Conservation (phyloP, 2,888 invertebrate genomes). For the Drosophila merina region DNA sequence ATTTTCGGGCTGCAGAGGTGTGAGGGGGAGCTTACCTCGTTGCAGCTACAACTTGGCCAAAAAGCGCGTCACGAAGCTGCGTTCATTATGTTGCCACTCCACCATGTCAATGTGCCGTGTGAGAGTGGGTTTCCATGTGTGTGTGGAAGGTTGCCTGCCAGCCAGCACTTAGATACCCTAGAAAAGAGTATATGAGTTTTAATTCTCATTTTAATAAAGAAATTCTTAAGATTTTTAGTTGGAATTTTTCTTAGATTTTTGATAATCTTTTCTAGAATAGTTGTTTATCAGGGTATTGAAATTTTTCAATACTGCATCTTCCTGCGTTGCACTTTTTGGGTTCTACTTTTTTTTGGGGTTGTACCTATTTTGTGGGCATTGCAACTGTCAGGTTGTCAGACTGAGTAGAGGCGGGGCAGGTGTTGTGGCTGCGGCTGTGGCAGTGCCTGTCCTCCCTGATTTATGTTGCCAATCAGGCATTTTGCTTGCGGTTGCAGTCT, state of each 20-base stretch:
- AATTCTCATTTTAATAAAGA: neutral
- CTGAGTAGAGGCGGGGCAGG: conserved; percentile 16
- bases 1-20: neutral
- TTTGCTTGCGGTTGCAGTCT: conserved; percentile 60
- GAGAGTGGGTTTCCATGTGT: conserved; percentile 21
- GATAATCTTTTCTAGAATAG: neutral
- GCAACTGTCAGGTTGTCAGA: conserved; percentile 21
- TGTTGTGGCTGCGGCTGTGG: conserved; percentile 38
- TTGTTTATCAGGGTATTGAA: conserved; percentile 12
- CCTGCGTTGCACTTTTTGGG: neutral
- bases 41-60: conserved; percentile 54
- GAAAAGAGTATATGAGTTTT: neutral
- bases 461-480: conserved; percentile 78
- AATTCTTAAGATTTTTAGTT: too few species aligned
- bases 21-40: conserved; percentile 15
- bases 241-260: too few species aligned
- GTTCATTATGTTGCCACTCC: conserved; percentile 69
- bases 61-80: conserved; percentile 54
- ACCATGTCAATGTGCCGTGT: conserved; percentile 21
- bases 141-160: neutral
- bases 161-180: neutral
- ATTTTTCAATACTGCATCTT: neutral
- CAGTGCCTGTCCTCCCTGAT: conserved; percentile 57
- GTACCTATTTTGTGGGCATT: conserved; percentile 35
- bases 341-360: conserved; percentile 13